phyloP scores from a whole-genome alignment of 2,113 vertebrate genomes.

The Phylloscopus trochiloides region DNA sequence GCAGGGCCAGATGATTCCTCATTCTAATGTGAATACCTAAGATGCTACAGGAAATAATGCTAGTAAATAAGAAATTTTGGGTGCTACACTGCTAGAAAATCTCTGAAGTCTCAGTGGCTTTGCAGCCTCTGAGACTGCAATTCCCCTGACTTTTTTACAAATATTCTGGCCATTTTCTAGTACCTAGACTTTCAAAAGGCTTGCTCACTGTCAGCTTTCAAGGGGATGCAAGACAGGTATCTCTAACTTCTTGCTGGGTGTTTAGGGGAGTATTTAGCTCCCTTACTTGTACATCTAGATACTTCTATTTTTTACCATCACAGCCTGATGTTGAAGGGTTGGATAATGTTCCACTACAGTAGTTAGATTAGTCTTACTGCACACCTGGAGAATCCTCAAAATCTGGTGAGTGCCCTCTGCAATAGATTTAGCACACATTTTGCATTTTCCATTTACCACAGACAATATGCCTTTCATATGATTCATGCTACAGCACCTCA shows the following conservation, averaged over 20 bases:
- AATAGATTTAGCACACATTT: not conserved
- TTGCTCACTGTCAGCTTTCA: not conserved
- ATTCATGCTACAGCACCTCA: not conserved
- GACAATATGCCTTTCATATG: not conserved
- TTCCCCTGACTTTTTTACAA: not conserved
- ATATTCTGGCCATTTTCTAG: not conserved
- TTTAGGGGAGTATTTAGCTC: not conserved
- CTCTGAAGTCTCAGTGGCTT: not conserved
- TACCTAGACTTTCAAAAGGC: not conserved
- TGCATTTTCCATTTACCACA: not conserved
- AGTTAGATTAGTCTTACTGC: not conserved
- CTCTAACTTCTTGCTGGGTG: not conserved
- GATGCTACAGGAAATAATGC: not conserved
- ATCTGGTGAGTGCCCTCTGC: not conserved
- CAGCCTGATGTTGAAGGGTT: not conserved
- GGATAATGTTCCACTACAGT: not conserved
- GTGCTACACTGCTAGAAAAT: not conserved
- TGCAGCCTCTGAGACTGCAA: not conserved
- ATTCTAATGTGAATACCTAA: not conserved
- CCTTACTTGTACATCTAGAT: not conserved
- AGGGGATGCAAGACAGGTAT: not conserved
- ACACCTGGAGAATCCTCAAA: not conserved
- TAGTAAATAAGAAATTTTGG: not conserved
- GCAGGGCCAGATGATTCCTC: not conserved
- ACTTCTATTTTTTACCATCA: not conserved